Evolutionary conservation across 2,888 invertebrate species (phyloP), one percentile per base, ranked within the genome.

Genomic region (Drosophila testacea): DNA sequence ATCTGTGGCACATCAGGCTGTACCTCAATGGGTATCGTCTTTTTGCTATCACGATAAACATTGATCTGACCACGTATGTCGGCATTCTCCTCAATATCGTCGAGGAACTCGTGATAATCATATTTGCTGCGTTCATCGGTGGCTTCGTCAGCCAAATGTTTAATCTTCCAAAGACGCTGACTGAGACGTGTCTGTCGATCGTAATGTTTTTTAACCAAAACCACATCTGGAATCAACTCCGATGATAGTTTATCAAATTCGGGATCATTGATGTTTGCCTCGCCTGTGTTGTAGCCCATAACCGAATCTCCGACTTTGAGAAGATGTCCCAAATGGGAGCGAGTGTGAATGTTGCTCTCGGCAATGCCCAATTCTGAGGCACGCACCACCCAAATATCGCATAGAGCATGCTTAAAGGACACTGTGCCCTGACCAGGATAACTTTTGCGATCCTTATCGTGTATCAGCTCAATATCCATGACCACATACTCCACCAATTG

Each of bases 21-120:
- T 64, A 94, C 93, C 5, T 63, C 81, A 4, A 51, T 13, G 0
- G 88, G 69, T 39, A 69, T n/a, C n/a, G 63, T 32, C 72, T 93
- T 93, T 4, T 91, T 85, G 11, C 93, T 92, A 22, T 94, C 93
- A 85, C 95, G 95, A 93, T 97, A 99, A 74, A 99, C 98, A 91
- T 99, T 99, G 54, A 99, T 95, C 91, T 98, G 96, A 91, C 97
- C 96, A 62, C 99, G 94, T 89, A 97, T 94, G 11, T 95, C 95
- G 4, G 96, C 95, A 93, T 99, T 98, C 92, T 99, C 99, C 92
- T 99, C 99, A 75, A 99, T 93, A 91, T 99, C 99, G 84, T 99
- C 98, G 93, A 99, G 93, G 93, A 99, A 99, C 82, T 98, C 98
- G 83, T 96, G 95, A 93, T 97, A 99, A 86, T 99, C 98, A 84